Percentiles rank a stretch among this genome's conserved stretches.
These are phyloP conservation scores for Synergus gifuensis DNA, from an alignment of 2,888 invertebrate species.

Conservation along the genomic window DNA sequence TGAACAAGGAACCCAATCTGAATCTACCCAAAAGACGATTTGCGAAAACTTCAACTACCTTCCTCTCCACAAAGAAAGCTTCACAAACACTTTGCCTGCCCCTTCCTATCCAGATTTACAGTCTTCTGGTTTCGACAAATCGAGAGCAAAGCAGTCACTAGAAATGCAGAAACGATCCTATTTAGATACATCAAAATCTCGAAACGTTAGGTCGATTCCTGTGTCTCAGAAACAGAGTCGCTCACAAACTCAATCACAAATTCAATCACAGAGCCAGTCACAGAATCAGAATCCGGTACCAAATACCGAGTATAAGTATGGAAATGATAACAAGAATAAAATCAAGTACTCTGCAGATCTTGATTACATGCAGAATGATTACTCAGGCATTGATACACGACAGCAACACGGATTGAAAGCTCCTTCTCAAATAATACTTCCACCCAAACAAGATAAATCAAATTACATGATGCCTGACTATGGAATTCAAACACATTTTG, in stretches of 20 bases:
- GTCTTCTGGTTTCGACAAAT: conserved; percentile 64
- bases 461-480: conserved; percentile 70
- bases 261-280: conserved; percentile 63
- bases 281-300: conserved; percentile 59
- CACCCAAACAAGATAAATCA: conserved; percentile 66
- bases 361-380: conserved; percentile 72
- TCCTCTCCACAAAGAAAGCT: conserved; percentile 67
- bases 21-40: conserved; percentile 62
- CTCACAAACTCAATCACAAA: conserved; percentile 58
- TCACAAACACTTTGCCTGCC: conserved; percentile 30
- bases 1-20: conserved; percentile 51
- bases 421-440: conserved; percentile 45
- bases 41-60: conserved; percentile 72
- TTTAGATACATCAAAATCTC: conserved; percentile 66
- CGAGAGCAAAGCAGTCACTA: conserved; percentile 65
- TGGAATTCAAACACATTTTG: conserved; percentile 65
- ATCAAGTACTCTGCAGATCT: conserved; percentile 70
- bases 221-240: conserved; percentile 65
- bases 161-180: conserved; percentile 67
- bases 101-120: conserved; percentile 55
- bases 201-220: conserved; percentile 63
- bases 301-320: conserved; percentile 66
- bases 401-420: conserved; percentile 63
- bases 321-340: conserved; percentile 68
- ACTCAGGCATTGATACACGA: conserved; percentile 63